Base-by-base conservation (phyloP, 2,888 invertebrate species). In the Patella caerulea region DNA sequence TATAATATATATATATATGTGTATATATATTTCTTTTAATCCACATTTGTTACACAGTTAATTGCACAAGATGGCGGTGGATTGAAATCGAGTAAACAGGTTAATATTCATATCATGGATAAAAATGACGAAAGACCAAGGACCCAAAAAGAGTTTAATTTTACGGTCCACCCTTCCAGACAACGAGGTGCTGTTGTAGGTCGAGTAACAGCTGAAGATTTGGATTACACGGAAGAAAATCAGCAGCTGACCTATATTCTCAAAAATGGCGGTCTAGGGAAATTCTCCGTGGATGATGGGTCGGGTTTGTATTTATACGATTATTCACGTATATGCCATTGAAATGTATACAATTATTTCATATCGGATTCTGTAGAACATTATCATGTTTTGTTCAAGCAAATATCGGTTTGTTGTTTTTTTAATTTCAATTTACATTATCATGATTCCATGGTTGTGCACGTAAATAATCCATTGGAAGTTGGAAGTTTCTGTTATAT, bases 101-200 rank as follows among this genome's bases (percentile, higher is more conserved):
- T 83, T 34, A 69, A 45, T 14, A 69, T 84, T 11, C 65, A 69
- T 34, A 79, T 85, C 7, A 77, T 78, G 17, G 84, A 85, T 70
- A 71, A 74, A 3, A 85, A 85, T 73, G 85, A 85, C 75, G 79
- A 84, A 54, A 59, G 70, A 5, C 85, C 85, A 2, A 73, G 24
- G 2, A 83, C 84, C 70, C 72, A 17, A 52, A 75, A 73, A 53
- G 69, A 34, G 65, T 76, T 55, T 34, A 56, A 45, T 24, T 78
- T 73, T 54, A 29, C 45, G 7, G 70, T 76, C n/a, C 69, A 53
- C 7, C 72, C 75, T n/a, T 72, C 52, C 17, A 71, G 75, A 24
- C 15, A 15, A n/a, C 59, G 52, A 5, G 78, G 78, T 5, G 72
- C 65, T 19, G 69, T 72, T 2, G 45, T 78, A 29, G 78, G 78